Percentiles rank a stretch among this genome's conserved stretches.
Evolutionary conservation across 2,113 vertebrate species (phyloP).

Genomic region (Leptocoma aspasia): DNA sequence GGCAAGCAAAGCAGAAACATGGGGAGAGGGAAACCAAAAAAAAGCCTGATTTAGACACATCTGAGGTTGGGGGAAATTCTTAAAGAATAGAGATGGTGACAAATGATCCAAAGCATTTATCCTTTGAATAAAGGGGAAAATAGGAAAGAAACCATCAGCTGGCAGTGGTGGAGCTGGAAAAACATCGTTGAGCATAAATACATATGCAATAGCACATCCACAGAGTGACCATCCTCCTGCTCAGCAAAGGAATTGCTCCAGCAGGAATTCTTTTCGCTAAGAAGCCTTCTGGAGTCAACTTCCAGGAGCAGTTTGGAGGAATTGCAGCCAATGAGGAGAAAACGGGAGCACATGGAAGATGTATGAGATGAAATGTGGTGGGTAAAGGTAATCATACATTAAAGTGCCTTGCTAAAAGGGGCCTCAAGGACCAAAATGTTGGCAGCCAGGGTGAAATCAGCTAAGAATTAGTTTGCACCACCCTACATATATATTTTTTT

Average conservation of each 20-base stretch:
- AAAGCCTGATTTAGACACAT: background rate
- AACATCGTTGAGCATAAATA: rapidly evolving
- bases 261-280: background rate
- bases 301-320: background rate
- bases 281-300: background rate
- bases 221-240: rapidly evolving
- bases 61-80: background rate
- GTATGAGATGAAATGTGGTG: background rate
- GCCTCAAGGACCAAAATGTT: background rate
- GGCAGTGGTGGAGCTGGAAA: background rate
- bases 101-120: background rate
- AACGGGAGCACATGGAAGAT: background rate
- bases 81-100: background rate
- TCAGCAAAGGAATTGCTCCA: background rate
- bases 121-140: background rate
- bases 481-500: rapidly evolving
- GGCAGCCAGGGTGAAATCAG: background rate
- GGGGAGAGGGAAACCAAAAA: too few relatives aligned
- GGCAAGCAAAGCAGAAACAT: background rate
- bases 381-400: background rate
- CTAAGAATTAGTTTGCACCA: background rate
- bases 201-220: background rate
- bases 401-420: background rate
- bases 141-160: background rate
- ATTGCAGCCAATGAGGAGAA: rapidly evolving